Conservation (phyloP, 1,140 invertebrate genomes). For the Drosophila hydei region DNA sequence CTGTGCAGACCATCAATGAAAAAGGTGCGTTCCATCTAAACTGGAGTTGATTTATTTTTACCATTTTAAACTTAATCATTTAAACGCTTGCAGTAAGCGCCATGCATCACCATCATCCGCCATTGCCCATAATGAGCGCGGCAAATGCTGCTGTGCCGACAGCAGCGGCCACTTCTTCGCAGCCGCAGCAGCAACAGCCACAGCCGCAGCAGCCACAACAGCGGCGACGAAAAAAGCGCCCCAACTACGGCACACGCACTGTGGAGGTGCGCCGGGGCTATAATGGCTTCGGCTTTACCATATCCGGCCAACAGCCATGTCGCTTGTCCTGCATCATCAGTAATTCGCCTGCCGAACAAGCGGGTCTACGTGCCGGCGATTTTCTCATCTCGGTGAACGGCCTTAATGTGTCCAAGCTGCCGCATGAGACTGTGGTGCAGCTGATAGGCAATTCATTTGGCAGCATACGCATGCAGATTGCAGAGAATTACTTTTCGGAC, state of each 20-base stretch:
- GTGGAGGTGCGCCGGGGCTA: constrained; percentile 93
- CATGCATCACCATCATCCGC: constrained; percentile 77
- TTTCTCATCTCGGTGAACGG: constrained; percentile 96
- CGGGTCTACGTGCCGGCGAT: constrained; percentile 94
- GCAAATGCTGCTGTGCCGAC: constrained; percentile 12
- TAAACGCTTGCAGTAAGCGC: constrained; percentile 47
- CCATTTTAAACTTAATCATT: neutral
- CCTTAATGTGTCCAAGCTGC: constrained; percentile 93
- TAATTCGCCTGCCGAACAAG: constrained; percentile 92
- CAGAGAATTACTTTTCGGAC: constrained; percentile 94
- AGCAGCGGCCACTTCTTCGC: constrained; percentile 11
- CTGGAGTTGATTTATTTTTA: constrained; percentile 28
- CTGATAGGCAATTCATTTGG: constrained; percentile 94
- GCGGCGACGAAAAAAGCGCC: constrained; percentile 82
- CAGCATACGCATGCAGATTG: constrained; percentile 91
- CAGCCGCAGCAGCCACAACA: constrained; percentile 20
- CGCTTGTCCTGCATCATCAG: constrained; percentile 94
- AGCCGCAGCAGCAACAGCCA: constrained; percentile 2
- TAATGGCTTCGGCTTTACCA: constrained; percentile 96
- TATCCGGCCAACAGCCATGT: constrained; percentile 96
- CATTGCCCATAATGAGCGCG: constrained; percentile 65
- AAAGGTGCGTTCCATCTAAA: constrained; percentile 58
- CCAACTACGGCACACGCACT: constrained; percentile 87
- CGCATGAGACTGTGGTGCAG: constrained; percentile 96
- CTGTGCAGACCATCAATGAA: constrained; percentile 57